Base-by-base conservation (phyloP, 2,113 vertebrate species). In the Pipa parva region DNA sequence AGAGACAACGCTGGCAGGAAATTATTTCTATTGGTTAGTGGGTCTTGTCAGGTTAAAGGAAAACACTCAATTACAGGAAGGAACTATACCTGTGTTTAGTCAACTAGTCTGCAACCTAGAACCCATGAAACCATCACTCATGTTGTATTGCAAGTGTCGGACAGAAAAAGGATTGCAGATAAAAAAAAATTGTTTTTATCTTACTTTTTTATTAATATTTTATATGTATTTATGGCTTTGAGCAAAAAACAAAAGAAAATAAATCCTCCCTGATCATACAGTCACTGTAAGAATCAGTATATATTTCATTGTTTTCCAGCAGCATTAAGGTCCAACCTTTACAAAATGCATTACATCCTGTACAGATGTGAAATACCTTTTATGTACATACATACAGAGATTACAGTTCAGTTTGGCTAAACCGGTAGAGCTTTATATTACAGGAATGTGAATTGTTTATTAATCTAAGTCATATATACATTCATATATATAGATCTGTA, bases 171-270 rank as follows among this genome's bases (percentile, higher is more conserved):
- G n/a, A n/a, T n/a, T n/a, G n/a, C n/a, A n/a, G n/a, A n/a, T n/a
- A n/a, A n/a, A n/a, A n/a, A n/a, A n/a, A n/a, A n/a, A n/a, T n/a
- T n/a, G n/a, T n/a, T 83, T 83, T 83, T 81, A 76, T 87, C 66
- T 81, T 60, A 80, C 85, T 90, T 89, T 89, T 87, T 87, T 88
- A 88, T 83, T 89, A 87, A 87, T 79, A 55, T 86, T 80, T 84
- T 87, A 83, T 81, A 82, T 87, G 82, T 85, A 81, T 84, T 78
- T 88, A 90, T 90, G 87, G 85, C 87, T 90, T 90, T 88, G 78
- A 90, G 87, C 84, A 90, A 88, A 86, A n/a, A 81, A 87, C 82
- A 85, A 88, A 88, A 88, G 77, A 80, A 84, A 85, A 82, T 77
- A 73, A 57, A 70, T 83, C 76, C 63, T 88, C 86, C 84, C 88